Evolutionary conservation across 2,797 vertebrate species (phyloP).

Genomic region (Nyctibius grandis): DNA sequence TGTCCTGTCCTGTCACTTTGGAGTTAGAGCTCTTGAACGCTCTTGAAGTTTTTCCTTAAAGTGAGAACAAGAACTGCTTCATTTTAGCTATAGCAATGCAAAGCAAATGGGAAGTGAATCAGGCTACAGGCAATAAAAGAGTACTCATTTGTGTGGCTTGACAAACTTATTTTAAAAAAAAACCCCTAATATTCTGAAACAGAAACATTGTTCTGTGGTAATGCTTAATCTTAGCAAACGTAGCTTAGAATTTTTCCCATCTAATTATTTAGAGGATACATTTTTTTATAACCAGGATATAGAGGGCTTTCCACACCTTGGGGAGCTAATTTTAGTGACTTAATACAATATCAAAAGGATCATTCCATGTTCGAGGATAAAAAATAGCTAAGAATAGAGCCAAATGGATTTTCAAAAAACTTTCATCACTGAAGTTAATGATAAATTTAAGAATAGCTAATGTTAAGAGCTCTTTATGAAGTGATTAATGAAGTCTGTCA

Average conservation of each 20-base stretch:
- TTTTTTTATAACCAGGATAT: background rate
- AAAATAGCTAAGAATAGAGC: conserved; percentile 14
- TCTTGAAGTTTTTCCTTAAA: background rate
- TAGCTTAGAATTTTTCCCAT: background rate
- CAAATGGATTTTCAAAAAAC: conserved; percentile 7
- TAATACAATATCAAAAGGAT: background rate
- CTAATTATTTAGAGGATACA: background rate
- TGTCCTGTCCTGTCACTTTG: background rate
- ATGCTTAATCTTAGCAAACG: background rate
- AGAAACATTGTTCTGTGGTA: background rate
- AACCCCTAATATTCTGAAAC: background rate
- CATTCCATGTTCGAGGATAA: background rate
- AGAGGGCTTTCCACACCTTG: background rate
- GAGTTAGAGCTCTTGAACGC: background rate
- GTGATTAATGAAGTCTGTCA: conserved; percentile 22
- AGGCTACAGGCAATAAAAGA: background rate
- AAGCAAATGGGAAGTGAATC: background rate
- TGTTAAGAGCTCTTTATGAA: conserved; percentile 27
- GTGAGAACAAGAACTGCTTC: background rate
- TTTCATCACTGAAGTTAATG: background rate
- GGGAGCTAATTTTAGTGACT: background rate
- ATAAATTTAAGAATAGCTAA: conserved; percentile 34
- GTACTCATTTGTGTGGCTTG: background rate
- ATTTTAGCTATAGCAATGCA: background rate
- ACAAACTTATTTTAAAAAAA: background rate